Conservation (phyloP, 2,113 vertebrate species). For the Nesogale talazaci region DNA sequence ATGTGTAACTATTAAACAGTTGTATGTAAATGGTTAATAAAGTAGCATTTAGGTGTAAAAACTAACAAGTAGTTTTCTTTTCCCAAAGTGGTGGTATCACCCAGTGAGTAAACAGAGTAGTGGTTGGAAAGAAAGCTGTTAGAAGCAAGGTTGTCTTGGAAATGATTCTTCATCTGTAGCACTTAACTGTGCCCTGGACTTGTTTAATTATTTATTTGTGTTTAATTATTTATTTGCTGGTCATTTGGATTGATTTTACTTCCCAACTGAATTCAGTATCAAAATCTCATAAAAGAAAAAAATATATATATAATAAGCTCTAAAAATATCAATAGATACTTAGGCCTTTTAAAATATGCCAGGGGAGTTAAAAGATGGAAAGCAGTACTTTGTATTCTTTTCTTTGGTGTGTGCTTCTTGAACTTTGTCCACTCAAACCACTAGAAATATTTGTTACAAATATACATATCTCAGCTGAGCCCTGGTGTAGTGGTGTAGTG, state of each 20-base stretch:
- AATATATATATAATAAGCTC: not conserved
- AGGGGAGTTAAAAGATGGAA: not conserved
- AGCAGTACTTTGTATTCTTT: not conserved
- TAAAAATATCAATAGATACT: not conserved
- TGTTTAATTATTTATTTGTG: not conserved
- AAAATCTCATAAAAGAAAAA: not conserved
- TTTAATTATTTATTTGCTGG: not conserved
- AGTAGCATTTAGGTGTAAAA: not conserved
- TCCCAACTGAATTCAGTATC: not conserved
- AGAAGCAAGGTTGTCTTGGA: not conserved
- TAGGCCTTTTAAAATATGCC: not conserved
- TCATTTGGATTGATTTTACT: not conserved
- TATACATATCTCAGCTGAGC: not conserved
- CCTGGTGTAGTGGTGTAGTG: no score
- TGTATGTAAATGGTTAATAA: not conserved
- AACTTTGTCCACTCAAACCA: slow-evolving; percentile 2
- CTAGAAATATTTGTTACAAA: not conserved
- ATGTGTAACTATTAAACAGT: not conserved
- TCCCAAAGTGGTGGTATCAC: not conserved
- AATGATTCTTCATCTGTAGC: not conserved
- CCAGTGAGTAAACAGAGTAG: not conserved
- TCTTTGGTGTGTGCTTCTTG: not conserved
- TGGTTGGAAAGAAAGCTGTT: not conserved
- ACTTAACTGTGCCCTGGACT: not conserved
- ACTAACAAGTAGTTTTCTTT: not conserved